Conservation (phyloP, 1,140 invertebrate genomes). For the Cyrtorhinus lividipennis region DNA sequence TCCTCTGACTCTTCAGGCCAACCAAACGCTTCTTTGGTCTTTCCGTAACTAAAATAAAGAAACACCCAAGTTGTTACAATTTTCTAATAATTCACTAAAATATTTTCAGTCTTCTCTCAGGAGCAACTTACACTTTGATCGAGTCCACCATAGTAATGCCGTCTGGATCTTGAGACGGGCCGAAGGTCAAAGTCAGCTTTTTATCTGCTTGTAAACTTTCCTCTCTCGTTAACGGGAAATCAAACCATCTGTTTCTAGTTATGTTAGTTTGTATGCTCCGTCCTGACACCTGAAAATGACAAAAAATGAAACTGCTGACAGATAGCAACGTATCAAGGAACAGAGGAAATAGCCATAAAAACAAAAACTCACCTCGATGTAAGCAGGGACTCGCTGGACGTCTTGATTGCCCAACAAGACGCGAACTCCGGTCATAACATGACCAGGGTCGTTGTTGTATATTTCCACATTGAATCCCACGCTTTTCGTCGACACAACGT, state of each 20-base stretch:
- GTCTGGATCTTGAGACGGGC: slow-evolving; percentile 75
- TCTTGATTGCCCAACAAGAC: slow-evolving; percentile 79
- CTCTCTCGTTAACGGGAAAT: slow-evolving; percentile 84
- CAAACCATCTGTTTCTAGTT: slow-evolving; percentile 78
- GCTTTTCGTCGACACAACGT: slow-evolving; percentile 75
- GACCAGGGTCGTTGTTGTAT: slow-evolving; percentile 68
- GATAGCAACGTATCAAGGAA: too few species aligned
- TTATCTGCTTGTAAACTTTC: slow-evolving; percentile 89
- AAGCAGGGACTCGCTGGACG: slow-evolving; percentile 63
- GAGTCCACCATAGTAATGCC: slow-evolving; percentile 85
- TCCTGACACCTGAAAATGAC: slow-evolving; percentile 58
- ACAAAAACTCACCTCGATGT: slow-evolving; percentile 47
- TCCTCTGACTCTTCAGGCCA: slow-evolving; percentile 95
- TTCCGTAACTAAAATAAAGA: slow-evolving; percentile 55
- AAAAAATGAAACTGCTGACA: neutral
- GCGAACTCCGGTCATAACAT: slow-evolving; percentile 76
- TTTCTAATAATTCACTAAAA: neutral
- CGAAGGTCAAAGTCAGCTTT: slow-evolving; percentile 77
- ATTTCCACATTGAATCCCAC: slow-evolving; percentile 81
- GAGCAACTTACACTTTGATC: slow-evolving; percentile 64
- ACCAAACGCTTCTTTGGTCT: slow-evolving; percentile 89
- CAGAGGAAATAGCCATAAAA: slow-evolving; percentile 29
- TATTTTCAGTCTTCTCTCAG: too few species aligned
- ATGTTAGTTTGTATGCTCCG: slow-evolving; percentile 60
- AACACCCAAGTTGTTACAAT: neutral